Base-by-base conservation (phyloP, 2,113 vertebrate species). In the Labrus mixtus region DNA sequence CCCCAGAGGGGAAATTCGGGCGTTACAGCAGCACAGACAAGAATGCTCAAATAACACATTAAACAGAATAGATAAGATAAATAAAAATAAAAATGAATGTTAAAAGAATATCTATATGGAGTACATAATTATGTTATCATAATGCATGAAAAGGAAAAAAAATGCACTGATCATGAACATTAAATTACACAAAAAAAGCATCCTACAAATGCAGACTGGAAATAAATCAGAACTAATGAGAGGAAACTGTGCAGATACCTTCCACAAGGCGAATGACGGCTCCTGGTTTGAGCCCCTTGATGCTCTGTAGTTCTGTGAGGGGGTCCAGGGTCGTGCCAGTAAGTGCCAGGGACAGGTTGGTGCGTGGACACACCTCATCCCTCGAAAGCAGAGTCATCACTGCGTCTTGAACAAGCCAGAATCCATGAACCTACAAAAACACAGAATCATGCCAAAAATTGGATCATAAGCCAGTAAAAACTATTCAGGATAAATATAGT, bases 371-470 rank as follows among this genome's bases (percentile, higher is more conserved):
- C 63, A 95, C 93, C 77, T 95, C 95, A 36, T 93, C 89, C 72
- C 72, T 90, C 1, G 80, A 90, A 66, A 94, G 85, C 41, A 95
- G 51, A 19, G 74, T 75, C 82, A 93, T 69, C 12, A 94, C 17
- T 23, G 86, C 75, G 20, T 95, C 93, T 82, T 95, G 94, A 82
- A 95, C 94, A 29, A 90, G 91, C 93, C 93, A 94, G 81, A 93
- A 94, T 23, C 85, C 76, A 67, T 89, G 83, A 4, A 94, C 90
- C 95, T 95, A 74, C 17, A 78, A 37, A 82, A 16, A 79, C 9
- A 59, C 6, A 45, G 25, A 2, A 11, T 20, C 43, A 7, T 43
- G 17, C 0, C 45, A 48, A 59, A 16, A 62, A 36, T 13, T 8
- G 29, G 13, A 56, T 48, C 12, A 57, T 46, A 37, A 63, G 22